Percentiles rank a stretch among this genome's conserved stretches.
These are phyloP conservation scores for Drosophila villosipedis DNA, from an alignment of 2,888 invertebrate species.

Conservation along the genomic window DNA sequence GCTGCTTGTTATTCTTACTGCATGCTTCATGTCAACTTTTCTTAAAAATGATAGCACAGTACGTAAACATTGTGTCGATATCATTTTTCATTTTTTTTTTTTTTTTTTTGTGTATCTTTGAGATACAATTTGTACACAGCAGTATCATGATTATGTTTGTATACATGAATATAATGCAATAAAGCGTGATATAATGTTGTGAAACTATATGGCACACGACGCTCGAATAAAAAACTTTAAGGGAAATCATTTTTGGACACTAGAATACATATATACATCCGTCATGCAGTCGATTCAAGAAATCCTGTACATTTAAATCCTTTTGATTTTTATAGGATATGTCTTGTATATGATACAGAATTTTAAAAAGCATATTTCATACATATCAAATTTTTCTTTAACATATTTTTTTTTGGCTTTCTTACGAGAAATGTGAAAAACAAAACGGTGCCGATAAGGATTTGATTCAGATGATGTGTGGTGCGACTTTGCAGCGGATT, in stretches of 20 bases:
- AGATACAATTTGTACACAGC: background rate
- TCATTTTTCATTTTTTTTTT: background rate
- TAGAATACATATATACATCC: background rate
- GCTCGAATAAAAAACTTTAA: background rate
- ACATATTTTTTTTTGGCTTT: background rate
- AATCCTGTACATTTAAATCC: background rate
- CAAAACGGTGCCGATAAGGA: slow-evolving; percentile 42
- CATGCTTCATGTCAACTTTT: slow-evolving; percentile 11
- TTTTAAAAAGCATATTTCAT: background rate
- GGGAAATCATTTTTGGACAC: background rate
- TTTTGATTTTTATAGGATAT: background rate
- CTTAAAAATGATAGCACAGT: background rate
- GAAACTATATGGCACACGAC: background rate
- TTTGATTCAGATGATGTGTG: slow-evolving; percentile 61
- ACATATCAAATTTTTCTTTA: background rate
- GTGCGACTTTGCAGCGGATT: slow-evolving; percentile 51
- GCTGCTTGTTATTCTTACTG: slow-evolving; percentile 24
- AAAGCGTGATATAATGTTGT: background rate
- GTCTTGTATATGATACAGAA: background rate
- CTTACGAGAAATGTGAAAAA: slow-evolving; percentile 11
- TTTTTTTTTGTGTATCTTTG: background rate
- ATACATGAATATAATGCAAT: background rate
- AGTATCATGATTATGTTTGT: slow-evolving; percentile 1
- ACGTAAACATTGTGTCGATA: background rate
- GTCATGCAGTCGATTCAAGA: background rate